These are phyloP conservation scores for Hippoglossus hippoglossus DNA, from an alignment of 2,797 vertebrate species.

Conservation along the genomic window DNA sequence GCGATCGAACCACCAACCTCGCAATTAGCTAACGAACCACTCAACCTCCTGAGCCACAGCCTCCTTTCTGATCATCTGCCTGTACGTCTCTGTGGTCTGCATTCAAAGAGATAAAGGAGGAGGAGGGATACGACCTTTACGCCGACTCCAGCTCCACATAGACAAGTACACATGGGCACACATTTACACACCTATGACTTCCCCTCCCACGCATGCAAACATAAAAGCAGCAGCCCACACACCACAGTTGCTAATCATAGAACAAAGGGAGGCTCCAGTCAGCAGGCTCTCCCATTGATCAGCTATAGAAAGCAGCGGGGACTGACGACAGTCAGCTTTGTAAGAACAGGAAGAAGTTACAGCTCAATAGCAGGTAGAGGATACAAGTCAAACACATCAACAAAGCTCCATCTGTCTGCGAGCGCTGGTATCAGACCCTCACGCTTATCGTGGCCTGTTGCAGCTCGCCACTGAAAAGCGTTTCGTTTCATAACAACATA, in stretches of 20 bases:
- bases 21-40: neutral
- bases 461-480: slow-evolving; percentile 40
- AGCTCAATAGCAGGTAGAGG: slow-evolving; percentile 64
- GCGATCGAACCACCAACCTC: neutral
- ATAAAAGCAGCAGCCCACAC: slow-evolving; percentile 60
- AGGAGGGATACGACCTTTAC: slow-evolving; percentile 9
- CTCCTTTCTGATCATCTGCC: slow-evolving; percentile 15
- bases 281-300: slow-evolving; percentile 72
- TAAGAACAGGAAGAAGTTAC: slow-evolving; percentile 65
- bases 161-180: slow-evolving; percentile 33
- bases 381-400: slow-evolving; percentile 62
- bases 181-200: slow-evolving; percentile 43
- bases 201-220: slow-evolving; percentile 59
- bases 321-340: slow-evolving; percentile 66
- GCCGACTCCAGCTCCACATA: slow-evolving; percentile 15
- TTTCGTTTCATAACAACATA: slow-evolving; percentile 17
- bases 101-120: slow-evolving; percentile 31
- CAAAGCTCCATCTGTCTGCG: slow-evolving; percentile 51
- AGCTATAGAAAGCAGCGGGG: slow-evolving; percentile 56
- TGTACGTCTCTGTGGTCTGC: neutral
- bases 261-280: slow-evolving; percentile 76
- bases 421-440: slow-evolving; percentile 27
- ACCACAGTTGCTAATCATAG: slow-evolving; percentile 75
- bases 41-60: neutral
- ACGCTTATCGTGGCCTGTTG: slow-evolving; percentile 52